Base-by-base conservation (phyloP, 2,797 vertebrate species). In the Catharus ustulatus region DNA sequence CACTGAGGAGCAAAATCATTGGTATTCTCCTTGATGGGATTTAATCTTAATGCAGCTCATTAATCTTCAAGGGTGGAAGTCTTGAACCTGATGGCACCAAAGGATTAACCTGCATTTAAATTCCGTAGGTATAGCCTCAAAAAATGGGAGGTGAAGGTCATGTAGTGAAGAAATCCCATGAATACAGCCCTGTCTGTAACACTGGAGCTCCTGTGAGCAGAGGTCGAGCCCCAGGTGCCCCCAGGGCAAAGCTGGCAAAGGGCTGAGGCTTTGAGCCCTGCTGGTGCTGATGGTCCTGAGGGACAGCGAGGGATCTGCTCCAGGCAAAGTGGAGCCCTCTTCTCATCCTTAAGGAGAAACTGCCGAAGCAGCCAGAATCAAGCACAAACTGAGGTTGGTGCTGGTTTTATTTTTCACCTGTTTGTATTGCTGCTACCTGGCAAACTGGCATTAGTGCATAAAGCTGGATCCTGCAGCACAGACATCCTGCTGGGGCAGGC, bases 31-130 rank as follows among this genome's bases (percentile, higher is more conserved):
- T 71, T 89, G 72, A 57, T 87, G 81, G 46, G 52, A 55, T 93
- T 93, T 93, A 84, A 76, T 59, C 43, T 66, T 90, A 73, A 77
- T 54, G 40, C 68, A 79, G 51, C 77, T 93, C 79, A 77, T 91
- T 71, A 93, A 77, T 20, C 71, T 93, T 73, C 71, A 64, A 49
- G 22, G 13, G 27, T 74, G 30, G 32, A 93, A 90, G 32, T 61
- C 54, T 45, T 72, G 78, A 89, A 84, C 45, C 49, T 52, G 34
- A 45, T 26, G 58, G 66, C 78, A 49, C 76, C 58, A 62, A 81
- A 86, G 62, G 84, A 89, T 94, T 87, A 72, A 78, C 73, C 85
- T 84, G 62, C 75, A 86, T 61, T 64, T 84, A 38, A 91, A 86
- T 93, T 95, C 74, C 11, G 5, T 13, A 22, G 51, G 17, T 82